Conservation (phyloP, 2,113 vertebrate species). For the Micromys minutus region DNA sequence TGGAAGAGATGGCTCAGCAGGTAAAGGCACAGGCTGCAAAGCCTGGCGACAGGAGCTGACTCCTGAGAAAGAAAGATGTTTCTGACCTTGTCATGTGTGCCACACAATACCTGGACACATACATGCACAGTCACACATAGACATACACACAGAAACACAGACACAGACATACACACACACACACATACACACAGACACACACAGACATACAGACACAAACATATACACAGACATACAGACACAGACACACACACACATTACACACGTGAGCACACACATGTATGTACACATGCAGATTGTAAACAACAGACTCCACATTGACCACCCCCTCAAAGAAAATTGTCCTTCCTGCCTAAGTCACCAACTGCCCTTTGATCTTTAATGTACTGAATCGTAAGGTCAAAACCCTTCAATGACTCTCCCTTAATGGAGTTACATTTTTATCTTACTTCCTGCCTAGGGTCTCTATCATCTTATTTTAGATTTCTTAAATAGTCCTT, state of each 20-base stretch:
- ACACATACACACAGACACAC: too few relatives aligned
- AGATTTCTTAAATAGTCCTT: background rate
- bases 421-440: background rate
- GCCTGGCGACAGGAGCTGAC: fast-evolving
- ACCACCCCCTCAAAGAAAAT: background rate
- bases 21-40: background rate
- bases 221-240: too few relatives aligned
- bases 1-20: background rate
- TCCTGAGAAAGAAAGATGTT: background rate
- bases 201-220: too few relatives aligned
- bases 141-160: background rate
- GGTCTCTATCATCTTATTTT: background rate
- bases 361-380: background rate
- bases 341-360: background rate
- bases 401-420: background rate
- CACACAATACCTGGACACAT: background rate
- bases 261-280: too few relatives aligned
- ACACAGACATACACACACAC: background rate
- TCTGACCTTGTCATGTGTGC: background rate
- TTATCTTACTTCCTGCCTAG: background rate
- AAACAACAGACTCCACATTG: background rate
- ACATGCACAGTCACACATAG: too few relatives aligned
- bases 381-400: background rate
- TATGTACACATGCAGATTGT: background rate
- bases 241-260: too few relatives aligned